Evolutionary conservation across 2,797 vertebrate genomes (phyloP).

Genomic region (Manis javanica): DNA sequence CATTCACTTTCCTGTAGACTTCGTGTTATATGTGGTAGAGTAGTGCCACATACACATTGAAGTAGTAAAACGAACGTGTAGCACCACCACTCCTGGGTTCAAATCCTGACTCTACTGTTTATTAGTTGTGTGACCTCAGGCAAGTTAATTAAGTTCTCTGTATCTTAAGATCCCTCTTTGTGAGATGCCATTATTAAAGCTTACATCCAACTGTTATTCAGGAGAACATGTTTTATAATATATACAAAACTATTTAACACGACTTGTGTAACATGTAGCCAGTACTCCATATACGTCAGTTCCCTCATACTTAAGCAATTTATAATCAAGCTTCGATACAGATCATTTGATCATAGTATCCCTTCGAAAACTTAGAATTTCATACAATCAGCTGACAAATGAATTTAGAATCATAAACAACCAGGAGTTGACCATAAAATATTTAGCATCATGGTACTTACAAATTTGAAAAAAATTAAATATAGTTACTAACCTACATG

Average conservation of each 20-base stretch:
- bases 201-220: background rate
- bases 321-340: background rate
- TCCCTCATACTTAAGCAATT: background rate
- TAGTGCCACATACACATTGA: background rate
- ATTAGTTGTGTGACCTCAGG: background rate
- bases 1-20: background rate
- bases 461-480: background rate
- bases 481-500: background rate
- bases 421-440: background rate
- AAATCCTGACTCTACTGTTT: background rate
- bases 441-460: background rate
- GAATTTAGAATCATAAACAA: conserved; percentile 13
- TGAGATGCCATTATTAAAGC: background rate
- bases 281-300: background rate
- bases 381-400: background rate
- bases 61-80: background rate
- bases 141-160: background rate
- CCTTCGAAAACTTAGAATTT: conserved; percentile 28
- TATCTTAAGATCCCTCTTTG: background rate
- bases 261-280: background rate
- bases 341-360: background rate
- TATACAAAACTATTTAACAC: background rate
- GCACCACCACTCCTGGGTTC: background rate
- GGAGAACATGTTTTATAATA: background rate
- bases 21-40: background rate